Base-by-base conservation (phyloP, 2,113 vertebrate species). In the Zosterops lateralis region DNA sequence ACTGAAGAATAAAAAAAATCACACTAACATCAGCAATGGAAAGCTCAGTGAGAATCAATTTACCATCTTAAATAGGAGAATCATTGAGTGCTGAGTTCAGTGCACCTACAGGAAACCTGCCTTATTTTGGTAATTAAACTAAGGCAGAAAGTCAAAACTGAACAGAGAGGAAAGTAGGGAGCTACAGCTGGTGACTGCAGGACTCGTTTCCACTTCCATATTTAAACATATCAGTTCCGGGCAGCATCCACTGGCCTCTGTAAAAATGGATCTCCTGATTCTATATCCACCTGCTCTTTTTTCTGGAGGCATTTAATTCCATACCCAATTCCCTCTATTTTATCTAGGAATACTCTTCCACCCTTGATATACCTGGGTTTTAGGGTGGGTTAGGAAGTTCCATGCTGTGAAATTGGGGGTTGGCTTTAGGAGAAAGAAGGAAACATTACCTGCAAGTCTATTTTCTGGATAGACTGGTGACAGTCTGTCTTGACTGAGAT, bases 121-220 rank as follows among this genome's bases (percentile, higher is more conserved):
- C 2, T 53, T 7, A 31, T 64, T 84, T 85, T 86, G 36, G 12
- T 31, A 64, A 42, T 15, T 57, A 40, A 62, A 32, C 25, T 62
- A 31, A 64, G 17, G 32, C 29, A 62, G 47, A 67, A 72, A 62
- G 6, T 1, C 40, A 53, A 81, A 75, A 61, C 47, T 34, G 25
- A 17, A 17, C 13, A 61, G 14, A 29, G 25, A 66, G 5, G 6
- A 24, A 29, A 62, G 25, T 42, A 17, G 18, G 12, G 14, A 71
- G 4, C 4, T 50, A 16, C 1, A 3, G 15, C 1, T 31, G 17
- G 12, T 73, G 18, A 36, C 61, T 40, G 20, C 0, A 0, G 9
- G 31, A 61, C 25, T 70, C 14, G 22, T 65, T 74, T 57, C 32
- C 31, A 10, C 14, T 51, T 45, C 21, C 0, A 0, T 25, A 32